Percentiles rank a stretch among this genome's conserved stretches.
Evolutionary conservation across 2,113 vertebrate genomes (phyloP).

Genomic region (Podarcis cretensis): DNA sequence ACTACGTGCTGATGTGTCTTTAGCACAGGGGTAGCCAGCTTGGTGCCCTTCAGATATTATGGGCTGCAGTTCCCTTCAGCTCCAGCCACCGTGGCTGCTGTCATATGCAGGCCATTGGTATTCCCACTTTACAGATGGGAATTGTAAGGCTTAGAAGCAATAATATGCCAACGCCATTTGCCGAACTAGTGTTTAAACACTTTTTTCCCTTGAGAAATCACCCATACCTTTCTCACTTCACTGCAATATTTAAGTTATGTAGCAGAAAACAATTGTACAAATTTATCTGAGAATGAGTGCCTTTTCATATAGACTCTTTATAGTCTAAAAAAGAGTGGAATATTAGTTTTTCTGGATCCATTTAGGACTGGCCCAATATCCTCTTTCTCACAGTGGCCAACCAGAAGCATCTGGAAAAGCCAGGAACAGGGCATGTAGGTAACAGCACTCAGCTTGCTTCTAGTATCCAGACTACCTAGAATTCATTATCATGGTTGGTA

Average conservation of each 20-base stretch:
- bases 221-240: neutral
- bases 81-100: neutral
- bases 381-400: neutral
- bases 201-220: neutral
- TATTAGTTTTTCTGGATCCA: neutral
- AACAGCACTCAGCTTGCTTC: neutral
- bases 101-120: neutral
- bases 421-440: neutral
- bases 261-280: neutral
- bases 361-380: neutral
- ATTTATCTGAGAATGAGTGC: neutral
- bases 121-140: neutral
- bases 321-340: neutral
- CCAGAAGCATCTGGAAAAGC: neutral
- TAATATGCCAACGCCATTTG: neutral
- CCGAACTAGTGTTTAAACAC: neutral
- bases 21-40: too few species aligned
- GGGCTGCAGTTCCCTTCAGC: neutral
- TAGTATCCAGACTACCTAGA: neutral
- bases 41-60: too few species aligned
- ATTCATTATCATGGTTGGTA: neutral
- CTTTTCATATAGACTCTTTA: neutral
- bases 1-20: neutral
- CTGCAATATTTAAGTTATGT: neutral
- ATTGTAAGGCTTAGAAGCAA: neutral